Conservation (phyloP, 2,888 invertebrate species). For the Agrochola lychnidis region DNA sequence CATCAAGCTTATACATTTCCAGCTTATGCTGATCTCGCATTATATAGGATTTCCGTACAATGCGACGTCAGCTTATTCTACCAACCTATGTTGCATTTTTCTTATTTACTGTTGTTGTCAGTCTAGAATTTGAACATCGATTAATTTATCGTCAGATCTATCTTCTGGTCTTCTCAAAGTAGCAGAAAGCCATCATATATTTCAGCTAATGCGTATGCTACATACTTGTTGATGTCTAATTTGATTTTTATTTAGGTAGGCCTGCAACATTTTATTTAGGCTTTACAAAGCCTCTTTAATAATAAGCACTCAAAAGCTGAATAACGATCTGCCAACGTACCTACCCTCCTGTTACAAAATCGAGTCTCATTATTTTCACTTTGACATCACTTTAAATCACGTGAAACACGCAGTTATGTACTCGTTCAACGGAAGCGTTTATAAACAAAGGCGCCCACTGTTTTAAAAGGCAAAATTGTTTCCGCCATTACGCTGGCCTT, state of each 20-base stretch:
- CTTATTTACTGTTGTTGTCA: neutral
- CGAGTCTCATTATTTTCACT: slow-evolving; percentile 62
- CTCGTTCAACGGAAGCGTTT: slow-evolving; percentile 68
- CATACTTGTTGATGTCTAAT: neutral
- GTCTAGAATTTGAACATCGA: neutral
- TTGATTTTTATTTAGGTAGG: neutral
- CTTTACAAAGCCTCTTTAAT: slow-evolving; percentile 50
- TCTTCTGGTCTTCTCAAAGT: neutral
- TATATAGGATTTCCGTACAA: no score
- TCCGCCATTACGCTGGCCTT: slow-evolving; percentile 84
- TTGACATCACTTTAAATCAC: slow-evolving; percentile 66
- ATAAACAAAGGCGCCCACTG: slow-evolving; percentile 80
- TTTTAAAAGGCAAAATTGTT: slow-evolving; percentile 88
- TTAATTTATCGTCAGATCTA: neutral
- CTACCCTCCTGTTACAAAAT: slow-evolving; percentile 52
- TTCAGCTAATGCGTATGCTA: neutral
- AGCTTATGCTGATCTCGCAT: no score
- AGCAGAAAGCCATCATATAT: neutral
- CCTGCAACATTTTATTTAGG: neutral
- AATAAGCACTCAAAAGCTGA: slow-evolving; percentile 47
- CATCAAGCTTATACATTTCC: no score
- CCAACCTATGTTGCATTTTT: no score
- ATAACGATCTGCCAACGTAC: slow-evolving; percentile 48
- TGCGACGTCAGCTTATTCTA: no score
- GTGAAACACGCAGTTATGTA: slow-evolving; percentile 63